Evolutionary conservation across 2,888 invertebrate genomes (phyloP), one percentile per base, ranked within the genome.

Genomic region (Limnephilus lunatus): DNA sequence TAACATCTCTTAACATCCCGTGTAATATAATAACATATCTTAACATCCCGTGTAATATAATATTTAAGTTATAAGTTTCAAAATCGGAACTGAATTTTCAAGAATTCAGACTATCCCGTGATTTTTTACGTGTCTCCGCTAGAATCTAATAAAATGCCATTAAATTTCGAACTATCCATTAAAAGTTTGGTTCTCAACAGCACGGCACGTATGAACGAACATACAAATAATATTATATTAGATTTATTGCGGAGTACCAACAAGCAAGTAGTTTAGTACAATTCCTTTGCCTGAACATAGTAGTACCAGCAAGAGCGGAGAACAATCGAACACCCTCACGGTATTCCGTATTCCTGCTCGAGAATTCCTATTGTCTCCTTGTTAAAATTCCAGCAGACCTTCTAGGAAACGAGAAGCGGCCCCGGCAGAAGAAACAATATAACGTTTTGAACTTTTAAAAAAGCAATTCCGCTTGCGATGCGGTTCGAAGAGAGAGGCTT

Each of bases 361-460:
- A 14, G 30, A 86, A 86, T 39, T 86, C 48, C 86, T 48, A 44
- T 86, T 86, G 44, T 86, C 48, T 86, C 48, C 86, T 86, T 48
- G 86, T 86, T 86, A n/a, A 86, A 86, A 86, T 86, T 86, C 86
- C 86, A 25, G 25, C 25, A 44, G 35, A 25, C 83, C 83, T 83
- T 83, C 83, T 35, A 83, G 25, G 83, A 83, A 83, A 15, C 32
- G 83, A 14, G 32, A 83, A 53, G 68, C 68, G n/a, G 68, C 68
- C 68, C 25, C 25, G 25, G 7, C 7, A 68, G 68, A 25, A 68
- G 68, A 68, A 68, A 68, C 68, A 68, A 68, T 68, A 68, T 25
- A 68, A 68, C 25, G 25, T 68, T 68, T 68, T 25, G 68, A 68
- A 68, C 25, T 68, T 68, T 68, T 9, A n/a, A 68, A 68, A 68